phyloP scores from a whole-genome alignment of 2,113 vertebrate genomes.

The Rhinolophus sinicus region DNA sequence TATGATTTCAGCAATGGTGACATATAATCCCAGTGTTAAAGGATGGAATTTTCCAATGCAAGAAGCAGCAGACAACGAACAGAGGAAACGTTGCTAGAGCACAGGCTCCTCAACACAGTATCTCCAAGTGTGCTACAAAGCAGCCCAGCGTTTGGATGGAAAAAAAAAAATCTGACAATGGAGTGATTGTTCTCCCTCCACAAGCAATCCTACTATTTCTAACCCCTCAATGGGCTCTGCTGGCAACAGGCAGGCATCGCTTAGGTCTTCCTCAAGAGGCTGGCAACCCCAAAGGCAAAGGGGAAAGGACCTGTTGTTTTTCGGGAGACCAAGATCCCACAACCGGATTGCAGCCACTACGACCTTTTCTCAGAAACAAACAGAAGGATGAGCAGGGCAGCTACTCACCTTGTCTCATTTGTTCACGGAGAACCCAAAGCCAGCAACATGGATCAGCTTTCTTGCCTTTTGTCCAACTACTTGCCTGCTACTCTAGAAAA shows the following conservation, averaged over 20 bases:
- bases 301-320: background rate
- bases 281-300: background rate
- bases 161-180: slow-evolving; percentile 40
- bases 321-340: background rate
- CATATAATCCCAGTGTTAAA: slow-evolving; percentile 64
- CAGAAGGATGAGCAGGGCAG: background rate
- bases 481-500: slow-evolving; percentile 65
- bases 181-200: slow-evolving; percentile 48
- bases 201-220: slow-evolving; percentile 7
- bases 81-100: slow-evolving; percentile 19
- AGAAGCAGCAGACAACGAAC: slow-evolving; percentile 27
- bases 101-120: background rate
- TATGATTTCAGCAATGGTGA: slow-evolving; percentile 57
- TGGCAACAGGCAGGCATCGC: background rate
- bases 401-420: background rate
- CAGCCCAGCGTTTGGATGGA: background rate
- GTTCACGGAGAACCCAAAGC: background rate
- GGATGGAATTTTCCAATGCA: slow-evolving; percentile 76
- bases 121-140: slow-evolving; percentile 37
- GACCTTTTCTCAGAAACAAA: background rate
- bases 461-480: slow-evolving; percentile 16
- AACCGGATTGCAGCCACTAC: background rate
- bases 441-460: background rate
- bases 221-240: background rate
- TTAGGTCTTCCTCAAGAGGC: background rate